These are phyloP conservation scores for Leucoraja erinaceus DNA, from an alignment of 2,113 vertebrate genomes.

Conservation along the genomic window DNA sequence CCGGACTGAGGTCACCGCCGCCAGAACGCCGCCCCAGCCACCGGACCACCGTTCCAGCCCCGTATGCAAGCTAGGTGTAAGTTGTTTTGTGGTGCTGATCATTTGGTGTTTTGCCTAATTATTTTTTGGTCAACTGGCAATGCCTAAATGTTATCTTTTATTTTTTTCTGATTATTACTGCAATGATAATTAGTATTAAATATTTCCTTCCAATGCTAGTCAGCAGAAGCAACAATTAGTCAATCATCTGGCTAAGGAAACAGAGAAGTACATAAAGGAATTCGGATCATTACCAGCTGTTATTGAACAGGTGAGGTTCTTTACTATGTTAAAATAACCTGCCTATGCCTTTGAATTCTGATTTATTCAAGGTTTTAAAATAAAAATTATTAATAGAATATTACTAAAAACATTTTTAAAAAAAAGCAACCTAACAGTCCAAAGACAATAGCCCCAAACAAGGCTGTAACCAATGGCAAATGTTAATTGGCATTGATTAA, in stretches of 20 bases:
- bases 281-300: slow-evolving; percentile 75
- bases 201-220: slow-evolving; percentile 53
- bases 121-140: slow-evolving; percentile 28
- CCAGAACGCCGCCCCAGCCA: no score
- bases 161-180: background rate
- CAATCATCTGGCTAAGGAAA: slow-evolving; percentile 91
- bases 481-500: background rate
- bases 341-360: background rate
- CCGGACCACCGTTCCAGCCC: no score
- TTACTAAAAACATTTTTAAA: background rate
- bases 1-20: no score
- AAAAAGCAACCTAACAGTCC: background rate
- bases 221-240: slow-evolving; percentile 86
- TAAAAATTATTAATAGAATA: background rate
- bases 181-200: slow-evolving; percentile 36
- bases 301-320: slow-evolving; percentile 67
- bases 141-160: background rate
- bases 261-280: slow-evolving; percentile 84
- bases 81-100: background rate
- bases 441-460: no score
- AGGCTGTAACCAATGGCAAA: background rate
- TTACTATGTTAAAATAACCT: background rate
- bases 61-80: background rate
- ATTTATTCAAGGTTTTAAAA: background rate
- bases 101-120: background rate